Conservation (phyloP, 2,797 vertebrate species). For the Hipposideros larvatus region DNA sequence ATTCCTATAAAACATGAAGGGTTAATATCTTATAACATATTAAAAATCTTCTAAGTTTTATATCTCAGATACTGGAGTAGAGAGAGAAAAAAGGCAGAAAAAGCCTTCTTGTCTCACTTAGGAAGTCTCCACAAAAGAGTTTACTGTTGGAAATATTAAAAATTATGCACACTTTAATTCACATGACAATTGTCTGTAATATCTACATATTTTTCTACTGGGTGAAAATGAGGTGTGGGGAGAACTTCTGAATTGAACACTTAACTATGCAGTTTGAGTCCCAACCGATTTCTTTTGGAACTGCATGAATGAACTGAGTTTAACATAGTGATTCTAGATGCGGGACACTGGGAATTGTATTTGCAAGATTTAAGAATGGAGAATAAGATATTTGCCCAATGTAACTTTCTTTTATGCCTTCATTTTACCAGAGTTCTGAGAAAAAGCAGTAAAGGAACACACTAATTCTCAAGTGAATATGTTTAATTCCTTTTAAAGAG, state of each 20-base stretch:
- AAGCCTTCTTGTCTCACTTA: not conserved
- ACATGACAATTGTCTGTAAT: not conserved
- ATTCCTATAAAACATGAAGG: not conserved
- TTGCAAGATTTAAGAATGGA: constrained; percentile 34
- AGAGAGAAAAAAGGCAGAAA: not conserved
- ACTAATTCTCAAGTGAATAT: not conserved
- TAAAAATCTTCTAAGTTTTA: constrained; percentile 10
- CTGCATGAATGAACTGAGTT: not conserved
- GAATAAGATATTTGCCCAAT: not conserved
- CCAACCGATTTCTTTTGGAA: not conserved
- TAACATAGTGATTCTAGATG: constrained; percentile 1
- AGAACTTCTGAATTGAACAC: not conserved
- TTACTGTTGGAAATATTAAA: constrained; percentile 5
- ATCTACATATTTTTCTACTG: constrained; percentile 11
- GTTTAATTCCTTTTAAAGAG: not conserved
- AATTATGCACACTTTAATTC: not conserved
- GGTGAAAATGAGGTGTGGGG: not conserved
- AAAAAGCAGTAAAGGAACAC: constrained; percentile 30
- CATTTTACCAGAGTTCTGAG: constrained; percentile 16
- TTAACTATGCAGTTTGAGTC: not conserved
- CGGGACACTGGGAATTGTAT: not conserved
- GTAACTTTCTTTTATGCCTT: not conserved
- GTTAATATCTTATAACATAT: not conserved
- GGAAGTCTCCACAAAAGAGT: not conserved
- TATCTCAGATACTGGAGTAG: not conserved